Percentiles rank a stretch among this genome's conserved stretches.
These are phyloP conservation scores for Gadopsis bispinosus DNA, from an alignment of 2,797 vertebrate species.

Conservation along the genomic window DNA sequence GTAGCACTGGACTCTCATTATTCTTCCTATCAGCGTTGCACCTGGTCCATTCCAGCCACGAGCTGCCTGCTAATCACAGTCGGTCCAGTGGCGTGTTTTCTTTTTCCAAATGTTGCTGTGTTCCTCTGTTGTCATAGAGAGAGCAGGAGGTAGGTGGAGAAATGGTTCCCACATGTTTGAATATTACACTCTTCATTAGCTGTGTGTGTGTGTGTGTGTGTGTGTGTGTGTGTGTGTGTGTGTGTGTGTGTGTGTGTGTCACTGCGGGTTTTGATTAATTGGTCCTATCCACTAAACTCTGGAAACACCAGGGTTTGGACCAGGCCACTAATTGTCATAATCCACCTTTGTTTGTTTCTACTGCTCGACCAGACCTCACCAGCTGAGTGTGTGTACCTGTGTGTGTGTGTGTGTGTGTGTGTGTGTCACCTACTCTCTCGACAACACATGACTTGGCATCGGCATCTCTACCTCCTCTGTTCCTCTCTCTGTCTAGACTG, in stretches of 20 bases:
- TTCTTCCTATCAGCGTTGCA: constrained; percentile 35
- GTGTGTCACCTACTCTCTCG: constrained; percentile 48
- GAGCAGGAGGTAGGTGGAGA: constrained; percentile 61
- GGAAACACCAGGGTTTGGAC: constrained; percentile 62
- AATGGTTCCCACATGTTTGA: constrained; percentile 80
- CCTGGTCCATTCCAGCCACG: constrained; percentile 45
- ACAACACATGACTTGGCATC: constrained; percentile 65
- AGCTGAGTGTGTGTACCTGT: constrained; percentile 23
- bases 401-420: constrained; percentile 20
- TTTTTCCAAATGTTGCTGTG: constrained; percentile 60
- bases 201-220: constrained; percentile 1
- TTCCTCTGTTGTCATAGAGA: constrained; percentile 77
- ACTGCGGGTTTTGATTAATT: constrained; percentile 68
- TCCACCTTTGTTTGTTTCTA: constrained; percentile 74
- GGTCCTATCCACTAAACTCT: constrained; percentile 62
- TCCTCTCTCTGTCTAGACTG: constrained; percentile 70
- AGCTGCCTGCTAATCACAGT: constrained; percentile 50
- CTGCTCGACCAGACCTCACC: constrained; percentile 60
- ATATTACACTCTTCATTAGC: constrained; percentile 74
- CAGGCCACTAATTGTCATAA: constrained; percentile 74
- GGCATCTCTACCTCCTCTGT: constrained; percentile 46
- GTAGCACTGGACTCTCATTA: constrained; percentile 14
- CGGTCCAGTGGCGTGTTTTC: constrained; percentile 58
- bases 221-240: constrained; percentile 34
- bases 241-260: constrained; percentile 24